Evolutionary conservation across 1,140 invertebrate species (phyloP).

Genomic region (Planococcus citri): DNA sequence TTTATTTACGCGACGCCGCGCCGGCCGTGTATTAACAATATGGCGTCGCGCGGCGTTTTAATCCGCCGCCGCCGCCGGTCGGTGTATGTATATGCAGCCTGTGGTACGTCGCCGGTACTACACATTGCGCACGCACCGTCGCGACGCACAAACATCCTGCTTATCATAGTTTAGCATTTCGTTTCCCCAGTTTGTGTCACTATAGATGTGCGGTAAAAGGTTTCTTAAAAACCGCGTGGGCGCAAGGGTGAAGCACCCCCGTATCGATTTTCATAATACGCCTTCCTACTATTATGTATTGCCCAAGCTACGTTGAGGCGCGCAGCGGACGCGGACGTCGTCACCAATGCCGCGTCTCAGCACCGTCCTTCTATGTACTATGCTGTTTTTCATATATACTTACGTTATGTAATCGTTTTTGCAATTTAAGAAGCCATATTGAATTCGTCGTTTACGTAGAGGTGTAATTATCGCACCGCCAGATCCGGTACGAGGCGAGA

Average conservation of each 20-base stretch:
- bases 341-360: no score
- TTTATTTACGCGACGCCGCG: conserved; percentile 5
- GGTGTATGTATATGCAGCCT: no score
- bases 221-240: conserved; percentile 1
- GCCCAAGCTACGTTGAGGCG: neutral
- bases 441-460: conserved; percentile 2
- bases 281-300: conserved; percentile 7
- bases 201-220: conserved; percentile 3
- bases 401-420: conserved; percentile 5
- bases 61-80: no score
- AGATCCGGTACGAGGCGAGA: no score
- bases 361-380: no score
- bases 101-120: neutral
- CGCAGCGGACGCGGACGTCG: no score
- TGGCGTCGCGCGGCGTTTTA: conserved; percentile 3
- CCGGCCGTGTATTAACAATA: conserved; percentile 1
- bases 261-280: conserved; percentile 3
- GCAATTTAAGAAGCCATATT: neutral
- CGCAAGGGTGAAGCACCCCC: conserved; percentile 4
- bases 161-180: conserved; percentile 7
- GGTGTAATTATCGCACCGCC: neutral
- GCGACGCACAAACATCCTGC: conserved; percentile 5
- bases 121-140: neutral
- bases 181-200: neutral
- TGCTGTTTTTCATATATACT: no score